Percentiles rank a stretch among this genome's conserved stretches.
Conservation (phyloP, 2,888 invertebrate genomes). For the Ectropis crepuscularia region DNA sequence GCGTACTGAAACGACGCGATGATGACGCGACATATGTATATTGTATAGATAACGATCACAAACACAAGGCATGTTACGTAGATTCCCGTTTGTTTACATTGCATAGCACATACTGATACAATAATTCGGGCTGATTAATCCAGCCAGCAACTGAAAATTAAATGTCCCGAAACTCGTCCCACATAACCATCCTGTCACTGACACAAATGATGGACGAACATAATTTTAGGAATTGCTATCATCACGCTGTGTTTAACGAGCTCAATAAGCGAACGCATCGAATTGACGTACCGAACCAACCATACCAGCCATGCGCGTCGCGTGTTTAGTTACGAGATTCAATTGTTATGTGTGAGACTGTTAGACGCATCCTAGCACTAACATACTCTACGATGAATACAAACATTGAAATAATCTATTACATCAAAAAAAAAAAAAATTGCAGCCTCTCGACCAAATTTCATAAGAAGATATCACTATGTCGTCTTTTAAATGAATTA, state of each 20-base stretch:
- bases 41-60: no score
- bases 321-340: conserved; percentile 63
- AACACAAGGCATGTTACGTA: no score
- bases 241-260: conserved; percentile 73
- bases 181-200: conserved; percentile 52
- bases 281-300: conserved; percentile 55
- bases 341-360: conserved; percentile 55
- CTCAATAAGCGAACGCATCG: conserved; percentile 77
- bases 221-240: conserved; percentile 78
- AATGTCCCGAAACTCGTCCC: conserved; percentile 42
- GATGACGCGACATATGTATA: no score
- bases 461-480: no score
- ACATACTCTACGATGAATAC: not conserved
- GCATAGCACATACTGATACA: not conserved
- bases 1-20: no score
- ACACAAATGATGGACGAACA: conserved; percentile 67
- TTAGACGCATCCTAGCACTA: not conserved
- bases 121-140: conserved; percentile 5
- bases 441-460: no score
- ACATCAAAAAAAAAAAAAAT: no score
- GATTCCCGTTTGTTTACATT: no score
- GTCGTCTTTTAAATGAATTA: no score
- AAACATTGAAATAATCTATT: no score
- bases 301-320: conserved; percentile 46
- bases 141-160: conserved; percentile 5